Evolutionary conservation across 2,888 invertebrate genomes (phyloP).

Genomic region (Tenthredo distinguenda): DNA sequence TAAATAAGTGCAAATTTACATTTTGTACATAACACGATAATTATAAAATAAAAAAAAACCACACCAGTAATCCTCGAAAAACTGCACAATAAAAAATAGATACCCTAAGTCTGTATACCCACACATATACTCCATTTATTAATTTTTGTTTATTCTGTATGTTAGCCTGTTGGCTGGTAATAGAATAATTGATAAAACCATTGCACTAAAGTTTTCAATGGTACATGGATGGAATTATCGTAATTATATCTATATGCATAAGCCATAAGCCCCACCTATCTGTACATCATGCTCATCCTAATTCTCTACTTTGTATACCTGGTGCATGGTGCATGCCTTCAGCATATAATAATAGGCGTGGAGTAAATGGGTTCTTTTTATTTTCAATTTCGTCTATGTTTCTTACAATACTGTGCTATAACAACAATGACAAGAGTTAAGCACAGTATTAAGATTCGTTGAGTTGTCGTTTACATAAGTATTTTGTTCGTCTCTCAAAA

Average conservation of each 20-base stretch:
- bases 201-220: conserved; percentile 14
- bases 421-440: conserved; percentile 23
- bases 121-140: background rate
- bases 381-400: conserved; percentile 42
- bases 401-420: conserved; percentile 34
- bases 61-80: conserved; percentile 9
- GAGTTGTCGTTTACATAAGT: conserved; percentile 38
- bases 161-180: conserved; percentile 7
- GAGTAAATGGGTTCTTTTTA: conserved; percentile 39
- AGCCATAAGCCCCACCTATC: background rate
- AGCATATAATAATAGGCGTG: background rate
- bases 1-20: conserved; percentile 52
- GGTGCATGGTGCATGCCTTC: background rate
- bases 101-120: conserved; percentile 7
- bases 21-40: conserved; percentile 46
- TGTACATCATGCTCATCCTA: background rate
- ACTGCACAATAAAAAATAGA: conserved; percentile 12
- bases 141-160: conserved; percentile 32
- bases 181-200: conserved; percentile 40
- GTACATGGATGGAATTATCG: conserved; percentile 44
- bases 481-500: background rate
- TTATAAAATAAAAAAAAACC: conserved; percentile 43
- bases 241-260: conserved; percentile 21
- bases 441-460: conserved; percentile 48
- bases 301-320: conserved; percentile 11